A percentile compares a stretch with the other conserved stretches of the same genome.
phyloP scores from a whole-genome alignment of 2,888 invertebrate species.

The Hirtodrosophila cameraria region DNA sequence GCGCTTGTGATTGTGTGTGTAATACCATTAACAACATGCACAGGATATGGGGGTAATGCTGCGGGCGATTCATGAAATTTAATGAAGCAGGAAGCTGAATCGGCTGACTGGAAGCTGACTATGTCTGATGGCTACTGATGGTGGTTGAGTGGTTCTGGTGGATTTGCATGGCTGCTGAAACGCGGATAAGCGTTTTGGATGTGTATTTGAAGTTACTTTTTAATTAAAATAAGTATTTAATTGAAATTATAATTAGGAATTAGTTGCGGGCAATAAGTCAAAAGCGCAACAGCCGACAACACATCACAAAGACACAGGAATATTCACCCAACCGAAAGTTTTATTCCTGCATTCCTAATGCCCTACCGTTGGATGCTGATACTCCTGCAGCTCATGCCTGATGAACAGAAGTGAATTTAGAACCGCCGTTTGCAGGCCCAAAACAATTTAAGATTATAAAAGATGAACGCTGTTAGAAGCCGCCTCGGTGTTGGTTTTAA shows the following conservation, averaged over 20 bases:
- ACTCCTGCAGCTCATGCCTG: not conserved
- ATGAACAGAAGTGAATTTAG: not conserved
- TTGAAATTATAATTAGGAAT: constrained; percentile 71
- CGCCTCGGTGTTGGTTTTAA: constrained; percentile 14
- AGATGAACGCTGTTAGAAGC: constrained; percentile 33
- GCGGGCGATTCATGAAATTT: constrained; percentile 79
- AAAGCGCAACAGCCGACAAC: constrained; percentile 29
- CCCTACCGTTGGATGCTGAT: constrained; percentile 11
- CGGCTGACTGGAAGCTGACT: constrained; percentile 23
- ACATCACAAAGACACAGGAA: constrained; percentile 6
- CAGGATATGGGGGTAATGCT: constrained; percentile 67
- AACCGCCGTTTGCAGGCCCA: constrained; percentile 25
- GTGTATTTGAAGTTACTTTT: constrained; percentile 72
- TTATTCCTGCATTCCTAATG: constrained; percentile 38
- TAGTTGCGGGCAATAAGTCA: constrained; percentile 68
- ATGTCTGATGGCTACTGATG: not conserved
- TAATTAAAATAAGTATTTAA: constrained; percentile 80
- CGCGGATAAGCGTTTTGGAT: constrained; percentile 49
- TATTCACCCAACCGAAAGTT: constrained; percentile 22
- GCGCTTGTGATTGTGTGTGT: constrained; percentile 46
- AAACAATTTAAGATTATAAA: constrained; percentile 64
- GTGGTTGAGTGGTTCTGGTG: not conserved
- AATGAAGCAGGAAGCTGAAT: constrained; percentile 69
- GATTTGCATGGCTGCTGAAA: constrained; percentile 36
- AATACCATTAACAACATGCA: constrained; percentile 73